phyloP scores from a whole-genome alignment of 2,888 invertebrate species.

The Schrankia costaestrigalis region DNA sequence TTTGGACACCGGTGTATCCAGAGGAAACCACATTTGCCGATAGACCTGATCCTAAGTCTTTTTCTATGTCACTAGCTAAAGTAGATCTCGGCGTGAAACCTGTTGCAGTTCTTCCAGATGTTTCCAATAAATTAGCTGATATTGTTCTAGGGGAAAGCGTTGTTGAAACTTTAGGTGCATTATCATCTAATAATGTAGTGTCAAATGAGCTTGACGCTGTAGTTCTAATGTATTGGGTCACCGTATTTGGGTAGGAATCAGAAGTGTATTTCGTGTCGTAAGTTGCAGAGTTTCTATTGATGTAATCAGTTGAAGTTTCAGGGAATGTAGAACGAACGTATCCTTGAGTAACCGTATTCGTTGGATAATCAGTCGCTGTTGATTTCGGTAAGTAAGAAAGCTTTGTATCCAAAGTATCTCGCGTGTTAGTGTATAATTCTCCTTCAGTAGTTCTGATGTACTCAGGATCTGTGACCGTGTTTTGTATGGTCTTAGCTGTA shows the following conservation, averaged over 20 bases:
- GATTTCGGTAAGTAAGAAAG: slow-evolving; percentile 20
- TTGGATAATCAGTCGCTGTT: slow-evolving; percentile 15
- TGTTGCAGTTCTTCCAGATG: slow-evolving; percentile 15
- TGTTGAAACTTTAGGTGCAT: slow-evolving; percentile 19
- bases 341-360: slow-evolving; percentile 18
- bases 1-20: slow-evolving; percentile 19
- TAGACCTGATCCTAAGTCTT: slow-evolving; percentile 11
- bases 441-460: slow-evolving; percentile 15
- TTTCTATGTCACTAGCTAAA: slow-evolving; percentile 14
- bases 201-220: slow-evolving; percentile 15
- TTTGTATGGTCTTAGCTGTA: slow-evolving; percentile 14
- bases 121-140: slow-evolving; percentile 18
- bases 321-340: slow-evolving; percentile 14
- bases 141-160: slow-evolving; percentile 13
- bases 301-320: slow-evolving; percentile 27
- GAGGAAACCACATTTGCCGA: slow-evolving; percentile 9
- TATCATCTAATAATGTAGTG: slow-evolving; percentile 15
- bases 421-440: slow-evolving; percentile 12
- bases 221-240: no score
- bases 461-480: slow-evolving; percentile 17
- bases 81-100: slow-evolving; percentile 18
- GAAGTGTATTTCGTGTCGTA: slow-evolving; percentile 23
- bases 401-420: slow-evolving; percentile 17
- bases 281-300: slow-evolving; percentile 15
- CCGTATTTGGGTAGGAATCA: slow-evolving; percentile 18